A percentile compares a stretch with the other conserved stretches of the same genome.
phyloP scores from a whole-genome alignment of 2,113 vertebrate genomes.

The Lophotis ruficrista region DNA sequence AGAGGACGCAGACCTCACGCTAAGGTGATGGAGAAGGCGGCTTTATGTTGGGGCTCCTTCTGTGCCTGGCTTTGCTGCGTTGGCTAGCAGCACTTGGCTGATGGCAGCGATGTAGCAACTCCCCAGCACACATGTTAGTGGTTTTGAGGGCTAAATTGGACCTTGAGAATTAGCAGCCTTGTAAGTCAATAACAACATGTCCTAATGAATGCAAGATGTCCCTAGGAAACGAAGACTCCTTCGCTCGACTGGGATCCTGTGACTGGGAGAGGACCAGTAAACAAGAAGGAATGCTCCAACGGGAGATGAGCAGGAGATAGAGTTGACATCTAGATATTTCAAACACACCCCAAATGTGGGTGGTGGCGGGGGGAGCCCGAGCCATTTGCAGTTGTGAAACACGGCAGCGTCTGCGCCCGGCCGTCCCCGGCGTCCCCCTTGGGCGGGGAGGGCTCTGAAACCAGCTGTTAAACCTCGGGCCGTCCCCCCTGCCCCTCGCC shows the following conservation, averaged over 20 bases:
- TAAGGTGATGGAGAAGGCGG: not conserved
- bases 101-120: not conserved
- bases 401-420: not conserved
- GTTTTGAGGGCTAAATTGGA: slow-evolving; percentile 59
- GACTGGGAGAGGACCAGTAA: slow-evolving; percentile 28
- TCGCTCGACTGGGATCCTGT: not conserved
- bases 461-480: rapidly evolving
- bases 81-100: not conserved
- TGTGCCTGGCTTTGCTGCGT: not conserved
- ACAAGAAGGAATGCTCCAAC: slow-evolving; percentile 37
- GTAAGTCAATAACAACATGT: slow-evolving; percentile 45
- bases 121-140: slow-evolving; percentile 46
- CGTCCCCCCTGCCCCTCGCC: not conserved
- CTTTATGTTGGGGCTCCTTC: not conserved
- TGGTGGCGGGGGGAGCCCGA: not conserved
- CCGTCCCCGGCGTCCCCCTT: not conserved
- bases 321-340: not conserved
- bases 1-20: not conserved
- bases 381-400: not conserved
- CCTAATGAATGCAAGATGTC: slow-evolving; percentile 64
- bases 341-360: slow-evolving; percentile 18
- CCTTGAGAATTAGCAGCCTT: slow-evolving; percentile 59
- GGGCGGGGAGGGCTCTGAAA: not conserved
- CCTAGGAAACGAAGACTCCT: slow-evolving; percentile 33
- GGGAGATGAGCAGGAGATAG: slow-evolving; percentile 62